Conservation (phyloP, 2,113 vertebrate species). For the Atherinomorus stipes region DNA sequence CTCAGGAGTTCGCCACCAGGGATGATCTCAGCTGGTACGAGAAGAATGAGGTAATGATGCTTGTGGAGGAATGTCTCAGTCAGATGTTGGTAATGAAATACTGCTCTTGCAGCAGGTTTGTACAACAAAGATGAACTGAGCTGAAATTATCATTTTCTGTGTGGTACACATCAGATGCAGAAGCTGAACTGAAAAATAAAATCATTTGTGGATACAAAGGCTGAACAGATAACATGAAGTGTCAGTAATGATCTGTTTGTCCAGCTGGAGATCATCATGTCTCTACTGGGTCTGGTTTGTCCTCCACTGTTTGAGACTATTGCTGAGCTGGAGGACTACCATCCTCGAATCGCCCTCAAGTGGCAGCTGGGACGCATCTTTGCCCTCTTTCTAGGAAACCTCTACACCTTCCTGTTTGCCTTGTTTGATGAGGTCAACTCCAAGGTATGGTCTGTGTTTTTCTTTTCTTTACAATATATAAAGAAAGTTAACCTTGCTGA, state of each 20-base stretch:
- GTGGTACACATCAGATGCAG: too few relatives aligned
- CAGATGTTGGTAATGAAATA: not conserved
- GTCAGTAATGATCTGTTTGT: not conserved
- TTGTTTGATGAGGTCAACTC: conserved; percentile 96
- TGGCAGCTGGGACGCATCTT: conserved; percentile 99
- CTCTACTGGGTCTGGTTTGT: conserved; percentile 95
- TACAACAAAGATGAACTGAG: not conserved
- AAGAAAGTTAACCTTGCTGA: too few relatives aligned
- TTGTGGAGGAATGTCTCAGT: not conserved
- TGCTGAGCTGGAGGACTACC: conserved; percentile 94
- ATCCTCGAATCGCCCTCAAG: conserved; percentile 94
- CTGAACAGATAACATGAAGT: not conserved
- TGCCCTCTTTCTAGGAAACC: conserved; percentile 95
- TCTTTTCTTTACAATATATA: not conserved
- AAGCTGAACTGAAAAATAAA: too few relatives aligned
- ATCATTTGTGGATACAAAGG: not conserved
- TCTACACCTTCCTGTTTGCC: conserved; percentile 96
- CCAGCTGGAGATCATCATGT: conserved; percentile 85
- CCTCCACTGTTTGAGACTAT: conserved; percentile 98
- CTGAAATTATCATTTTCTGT: too few relatives aligned
- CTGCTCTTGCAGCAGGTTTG: not conserved
- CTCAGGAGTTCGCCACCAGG: conserved; percentile 93
- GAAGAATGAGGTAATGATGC: conserved; percentile 93
- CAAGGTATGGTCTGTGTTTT: conserved; percentile 82
- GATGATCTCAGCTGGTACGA: conserved; percentile 95